These are phyloP conservation scores for Amazona finschi DNA, from an alignment of 2,797 vertebrate genomes.

Conservation along the genomic window DNA sequence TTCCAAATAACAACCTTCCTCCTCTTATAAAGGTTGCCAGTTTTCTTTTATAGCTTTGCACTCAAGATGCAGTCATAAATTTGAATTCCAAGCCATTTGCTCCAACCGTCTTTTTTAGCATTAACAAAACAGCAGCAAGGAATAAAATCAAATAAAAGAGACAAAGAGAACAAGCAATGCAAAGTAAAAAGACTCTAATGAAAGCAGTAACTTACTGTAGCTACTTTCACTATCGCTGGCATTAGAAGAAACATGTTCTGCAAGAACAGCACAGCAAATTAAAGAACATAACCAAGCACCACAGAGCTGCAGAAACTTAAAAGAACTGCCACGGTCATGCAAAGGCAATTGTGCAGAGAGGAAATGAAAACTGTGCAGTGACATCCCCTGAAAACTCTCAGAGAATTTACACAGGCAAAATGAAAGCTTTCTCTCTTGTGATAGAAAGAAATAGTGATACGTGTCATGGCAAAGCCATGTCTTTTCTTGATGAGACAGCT, in stretches of 20 bases:
- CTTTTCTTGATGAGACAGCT: background rate
- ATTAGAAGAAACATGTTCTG: slow-evolving; percentile 84
- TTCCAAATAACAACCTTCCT: background rate
- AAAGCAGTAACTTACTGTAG: slow-evolving; percentile 82
- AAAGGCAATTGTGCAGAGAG: slow-evolving; percentile 53
- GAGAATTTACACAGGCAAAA: slow-evolving; percentile 41
- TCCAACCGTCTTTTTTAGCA: slow-evolving; percentile 43
- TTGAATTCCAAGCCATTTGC: slow-evolving; percentile 78
- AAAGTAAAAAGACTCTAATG: slow-evolving; percentile 74
- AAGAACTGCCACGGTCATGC: slow-evolving; percentile 71
- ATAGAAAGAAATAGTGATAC: background rate
- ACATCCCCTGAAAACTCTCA: slow-evolving; percentile 9
- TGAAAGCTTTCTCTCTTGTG: slow-evolving; percentile 72
- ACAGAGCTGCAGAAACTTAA: slow-evolving; percentile 70
- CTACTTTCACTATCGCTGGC: slow-evolving; percentile 86
- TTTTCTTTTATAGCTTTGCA: background rate
- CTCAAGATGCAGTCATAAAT: slow-evolving; percentile 12
- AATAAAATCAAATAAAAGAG: slow-evolving; percentile 62
- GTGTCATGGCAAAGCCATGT: background rate
- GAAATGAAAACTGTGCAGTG: slow-evolving; percentile 44
- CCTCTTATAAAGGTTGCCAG: background rate
- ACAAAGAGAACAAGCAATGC: slow-evolving; percentile 68
- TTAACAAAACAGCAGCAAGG: slow-evolving; percentile 29
- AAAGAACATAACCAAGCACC: slow-evolving; percentile 77
- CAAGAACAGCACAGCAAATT: slow-evolving; percentile 85